Evolutionary conservation across 2,888 invertebrate genomes (phyloP).

Genomic region (Andrena dorsata): DNA sequence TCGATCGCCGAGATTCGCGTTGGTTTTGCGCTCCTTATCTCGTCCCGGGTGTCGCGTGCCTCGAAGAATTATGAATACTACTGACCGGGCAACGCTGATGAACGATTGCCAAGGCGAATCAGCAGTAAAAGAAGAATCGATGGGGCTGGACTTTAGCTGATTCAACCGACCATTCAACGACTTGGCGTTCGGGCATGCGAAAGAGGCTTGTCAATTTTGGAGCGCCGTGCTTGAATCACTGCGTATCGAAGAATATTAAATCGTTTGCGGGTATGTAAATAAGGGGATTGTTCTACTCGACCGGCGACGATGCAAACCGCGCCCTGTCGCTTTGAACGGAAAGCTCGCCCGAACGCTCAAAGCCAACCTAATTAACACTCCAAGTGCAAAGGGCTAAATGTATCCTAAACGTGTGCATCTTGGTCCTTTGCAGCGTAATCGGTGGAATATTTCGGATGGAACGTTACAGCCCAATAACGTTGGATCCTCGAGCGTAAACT

Average conservation of each 20-base stretch:
- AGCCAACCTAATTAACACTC: slow-evolving; percentile 58
- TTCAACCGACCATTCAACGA: no score
- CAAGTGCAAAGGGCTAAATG: slow-evolving; percentile 54
- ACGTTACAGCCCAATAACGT: slow-evolving; percentile 36
- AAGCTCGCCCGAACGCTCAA: slow-evolving; percentile 33
- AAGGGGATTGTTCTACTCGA: slow-evolving; percentile 13
- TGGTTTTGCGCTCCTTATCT: background rate
- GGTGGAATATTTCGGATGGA: slow-evolving; percentile 34
- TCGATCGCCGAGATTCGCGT: slow-evolving; percentile 17
- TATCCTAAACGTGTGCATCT: slow-evolving; percentile 46
- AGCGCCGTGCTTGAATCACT: background rate
- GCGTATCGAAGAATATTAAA: background rate
- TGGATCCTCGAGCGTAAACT: slow-evolving; percentile 23
- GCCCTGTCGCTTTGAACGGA: slow-evolving; percentile 8
- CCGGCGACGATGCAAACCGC: background rate
- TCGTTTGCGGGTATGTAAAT: slow-evolving; percentile 5
- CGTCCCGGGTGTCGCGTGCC: background rate
- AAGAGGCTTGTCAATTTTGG: no score
- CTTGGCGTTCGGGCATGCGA: no score
- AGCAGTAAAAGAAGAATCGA: background rate
- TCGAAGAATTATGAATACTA: background rate
- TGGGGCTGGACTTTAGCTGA: no score
- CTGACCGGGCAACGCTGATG: no score
- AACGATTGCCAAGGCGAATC: background rate
- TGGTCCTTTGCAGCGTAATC: slow-evolving; percentile 41